Percentiles rank a stretch among this genome's conserved stretches.
Conservation (phyloP, 2,113 vertebrate species). For the Nannobrachium achirus region DNA sequence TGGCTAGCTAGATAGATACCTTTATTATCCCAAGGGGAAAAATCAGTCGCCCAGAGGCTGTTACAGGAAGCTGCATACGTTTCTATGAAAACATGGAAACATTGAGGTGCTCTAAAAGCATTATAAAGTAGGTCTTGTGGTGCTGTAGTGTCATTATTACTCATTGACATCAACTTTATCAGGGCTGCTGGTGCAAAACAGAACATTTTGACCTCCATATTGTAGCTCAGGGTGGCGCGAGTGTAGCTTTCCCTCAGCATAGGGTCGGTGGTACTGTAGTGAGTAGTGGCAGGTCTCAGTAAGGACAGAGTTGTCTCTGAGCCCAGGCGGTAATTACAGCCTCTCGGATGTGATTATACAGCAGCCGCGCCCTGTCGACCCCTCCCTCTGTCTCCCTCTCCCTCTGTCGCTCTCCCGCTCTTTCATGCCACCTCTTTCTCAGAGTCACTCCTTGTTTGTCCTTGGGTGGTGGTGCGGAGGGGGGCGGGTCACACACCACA, state of each 20-base stretch:
- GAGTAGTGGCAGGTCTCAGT: constrained; percentile 48
- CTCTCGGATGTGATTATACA: constrained; percentile 81
- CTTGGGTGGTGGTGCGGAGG: constrained; percentile 29
- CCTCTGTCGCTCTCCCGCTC: constrained; percentile 47
- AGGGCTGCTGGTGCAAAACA: background rate
- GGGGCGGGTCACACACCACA: constrained; percentile 46
- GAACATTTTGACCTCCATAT: background rate
- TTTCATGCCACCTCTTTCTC: constrained; percentile 49
- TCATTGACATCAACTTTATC: no score
- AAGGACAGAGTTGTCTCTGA: constrained; percentile 70
- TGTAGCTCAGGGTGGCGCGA: background rate
- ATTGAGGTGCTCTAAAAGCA: background rate
- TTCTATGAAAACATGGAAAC: no score
- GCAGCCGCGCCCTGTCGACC: constrained; percentile 76
- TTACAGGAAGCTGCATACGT: no score
- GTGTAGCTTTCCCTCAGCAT: constrained; percentile 16
- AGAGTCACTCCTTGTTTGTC: constrained; percentile 41
- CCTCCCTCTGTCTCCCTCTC: constrained; percentile 56
- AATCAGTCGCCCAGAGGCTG: no score
- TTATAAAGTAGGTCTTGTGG: background rate
- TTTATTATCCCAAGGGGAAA: no score
- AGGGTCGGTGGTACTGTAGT: constrained; percentile 51
- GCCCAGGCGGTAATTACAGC: constrained; percentile 80
- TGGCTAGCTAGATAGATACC: no score
- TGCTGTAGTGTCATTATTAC: constrained; percentile 13